phyloP scores from a whole-genome alignment of 1,140 invertebrate species.

The Rhyzopertha dominica region DNA sequence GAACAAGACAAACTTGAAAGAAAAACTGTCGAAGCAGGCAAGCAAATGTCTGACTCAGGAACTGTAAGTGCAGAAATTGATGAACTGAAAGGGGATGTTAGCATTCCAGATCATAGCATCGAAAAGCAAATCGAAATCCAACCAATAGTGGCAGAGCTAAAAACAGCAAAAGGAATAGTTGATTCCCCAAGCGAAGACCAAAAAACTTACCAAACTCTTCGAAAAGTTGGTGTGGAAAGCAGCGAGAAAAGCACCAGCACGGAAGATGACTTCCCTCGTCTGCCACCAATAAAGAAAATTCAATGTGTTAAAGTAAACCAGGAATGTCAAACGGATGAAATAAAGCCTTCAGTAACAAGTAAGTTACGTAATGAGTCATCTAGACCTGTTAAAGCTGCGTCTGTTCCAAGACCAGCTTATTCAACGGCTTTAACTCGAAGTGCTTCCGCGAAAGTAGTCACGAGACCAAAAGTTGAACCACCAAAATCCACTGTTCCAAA shows the following conservation, averaged over 20 bases:
- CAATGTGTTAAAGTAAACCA: conserved; percentile 38
- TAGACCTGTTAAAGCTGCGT: conserved; percentile 17
- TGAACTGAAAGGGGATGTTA: neutral
- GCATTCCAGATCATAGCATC: conserved; percentile 9
- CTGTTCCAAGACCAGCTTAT: conserved; percentile 45
- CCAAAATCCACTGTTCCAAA: conserved; percentile 24
- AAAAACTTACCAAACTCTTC: conserved; percentile 40
- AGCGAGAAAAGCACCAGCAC: conserved; percentile 48
- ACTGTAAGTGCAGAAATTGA: too few relatives aligned
- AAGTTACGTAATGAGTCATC: conserved; percentile 19
- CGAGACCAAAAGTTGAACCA: conserved; percentile 48
- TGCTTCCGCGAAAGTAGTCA: conserved; percentile 40
- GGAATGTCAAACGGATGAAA: conserved; percentile 39
- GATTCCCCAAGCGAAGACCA: conserved; percentile 44
- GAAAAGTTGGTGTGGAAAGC: conserved; percentile 39
- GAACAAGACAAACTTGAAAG: too few relatives aligned
- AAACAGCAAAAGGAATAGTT: conserved; percentile 22
- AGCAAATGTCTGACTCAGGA: too few relatives aligned
- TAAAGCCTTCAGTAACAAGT: conserved; percentile 36
- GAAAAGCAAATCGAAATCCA: conserved; percentile 14
- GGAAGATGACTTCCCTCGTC: conserved; percentile 48
- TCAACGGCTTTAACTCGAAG: conserved; percentile 46
- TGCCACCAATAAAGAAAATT: conserved; percentile 44
- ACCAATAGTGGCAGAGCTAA: neutral
- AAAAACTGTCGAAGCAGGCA: too few relatives aligned